A percentile compares a stretch with the other conserved stretches of the same genome.
These are phyloP conservation scores for Zoanthus solanderi DNA, from an alignment of 92 coral and sea anemone species.

Conservation along the genomic window DNA sequence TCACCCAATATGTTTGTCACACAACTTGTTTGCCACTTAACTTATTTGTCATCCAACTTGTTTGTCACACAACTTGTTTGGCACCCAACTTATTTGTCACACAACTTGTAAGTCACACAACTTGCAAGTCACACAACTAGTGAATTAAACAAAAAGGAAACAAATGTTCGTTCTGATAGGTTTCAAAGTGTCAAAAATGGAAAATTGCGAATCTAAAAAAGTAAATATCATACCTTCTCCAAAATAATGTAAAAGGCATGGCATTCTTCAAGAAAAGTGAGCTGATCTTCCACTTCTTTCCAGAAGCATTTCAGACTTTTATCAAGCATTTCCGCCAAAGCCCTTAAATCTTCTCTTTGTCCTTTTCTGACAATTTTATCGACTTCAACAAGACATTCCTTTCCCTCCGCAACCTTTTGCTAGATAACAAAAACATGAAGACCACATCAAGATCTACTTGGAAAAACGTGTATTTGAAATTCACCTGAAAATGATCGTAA, in stretches of 20 bases:
- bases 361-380: conserved; percentile 57
- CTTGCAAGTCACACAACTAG: too few species aligned
- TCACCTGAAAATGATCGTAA: too few species aligned
- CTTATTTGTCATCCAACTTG: too few species aligned
- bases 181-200: neutral
- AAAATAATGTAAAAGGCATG: conserved; percentile 71
- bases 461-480: neutral
- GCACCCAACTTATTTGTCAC: too few species aligned
- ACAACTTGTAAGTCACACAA: too few species aligned
- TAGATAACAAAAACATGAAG: conserved; percentile 23
- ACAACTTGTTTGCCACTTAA: too few species aligned
- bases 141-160: too few species aligned
- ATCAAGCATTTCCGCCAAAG: conserved; percentile 64
- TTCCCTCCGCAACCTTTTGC: conserved; percentile 74
- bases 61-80: too few species aligned
- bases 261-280: conserved; percentile 60
- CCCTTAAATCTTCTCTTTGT: conserved; percentile 70
- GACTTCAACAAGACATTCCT: conserved; percentile 64
- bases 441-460: neutral
- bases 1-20: too few species aligned
- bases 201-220: neutral
- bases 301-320: conserved; percentile 65
- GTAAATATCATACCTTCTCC: conserved; percentile 65
- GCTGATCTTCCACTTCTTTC: conserved; percentile 71
- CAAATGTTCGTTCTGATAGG: too few species aligned